phyloP scores from a whole-genome alignment of 2,797 vertebrate species.

The Pipistrellus kuhlii region DNA sequence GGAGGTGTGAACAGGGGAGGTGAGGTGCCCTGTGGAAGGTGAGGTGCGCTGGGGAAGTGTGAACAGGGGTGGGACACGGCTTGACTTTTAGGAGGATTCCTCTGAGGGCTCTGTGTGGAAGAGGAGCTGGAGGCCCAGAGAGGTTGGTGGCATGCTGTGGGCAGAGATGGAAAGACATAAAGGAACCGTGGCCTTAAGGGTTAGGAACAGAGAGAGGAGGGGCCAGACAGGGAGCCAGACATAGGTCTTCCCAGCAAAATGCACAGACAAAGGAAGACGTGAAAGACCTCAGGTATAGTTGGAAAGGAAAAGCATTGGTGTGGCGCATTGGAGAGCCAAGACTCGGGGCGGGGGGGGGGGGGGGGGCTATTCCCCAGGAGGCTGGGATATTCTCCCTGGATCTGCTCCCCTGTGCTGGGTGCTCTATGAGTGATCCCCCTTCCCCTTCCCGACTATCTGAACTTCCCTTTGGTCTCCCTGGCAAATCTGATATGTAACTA shows the following conservation, averaged over 20 bases:
- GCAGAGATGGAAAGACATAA: neutral
- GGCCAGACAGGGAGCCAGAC: neutral
- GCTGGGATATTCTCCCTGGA: neutral
- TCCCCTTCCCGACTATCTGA: neutral
- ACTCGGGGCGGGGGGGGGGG: too few relatives aligned
- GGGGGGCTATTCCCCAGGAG: neutral
- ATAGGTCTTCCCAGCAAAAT: neutral
- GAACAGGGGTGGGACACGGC: rapidly evolving
- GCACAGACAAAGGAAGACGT: neutral
- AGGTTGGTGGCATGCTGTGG: neutral
- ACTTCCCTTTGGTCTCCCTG: neutral
- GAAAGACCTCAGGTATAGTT: neutral
- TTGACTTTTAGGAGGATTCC: neutral
- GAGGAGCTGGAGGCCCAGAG: neutral
- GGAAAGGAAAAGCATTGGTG: neutral
- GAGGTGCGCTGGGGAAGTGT: neutral
- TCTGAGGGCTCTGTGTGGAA: neutral
- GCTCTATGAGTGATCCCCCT: neutral
- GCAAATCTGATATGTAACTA: neutral
- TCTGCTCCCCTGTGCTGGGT: neutral
- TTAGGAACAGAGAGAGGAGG: neutral
- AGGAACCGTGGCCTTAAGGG: neutral
- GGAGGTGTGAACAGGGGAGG: neutral
- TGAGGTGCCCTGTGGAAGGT: rapidly evolving
- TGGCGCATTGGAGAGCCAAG: neutral